These are phyloP conservation scores for Caenorhabditis sp. DNA, from an alignment of 2,888 invertebrate species.

Conservation along the genomic window DNA sequence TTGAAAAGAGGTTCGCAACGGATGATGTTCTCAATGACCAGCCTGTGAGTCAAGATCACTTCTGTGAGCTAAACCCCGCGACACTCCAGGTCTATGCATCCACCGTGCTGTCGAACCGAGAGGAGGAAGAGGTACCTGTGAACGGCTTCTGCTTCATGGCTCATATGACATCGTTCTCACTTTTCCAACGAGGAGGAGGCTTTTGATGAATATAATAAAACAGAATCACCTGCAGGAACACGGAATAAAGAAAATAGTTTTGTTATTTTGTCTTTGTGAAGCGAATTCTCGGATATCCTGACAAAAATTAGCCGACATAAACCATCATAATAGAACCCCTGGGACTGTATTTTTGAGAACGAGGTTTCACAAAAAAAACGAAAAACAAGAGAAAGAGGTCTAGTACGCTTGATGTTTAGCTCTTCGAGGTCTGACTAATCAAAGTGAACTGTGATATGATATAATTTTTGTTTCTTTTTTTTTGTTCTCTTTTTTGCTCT, in stretches of 20 bases:
- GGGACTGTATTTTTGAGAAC: background rate
- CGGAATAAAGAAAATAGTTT: background rate
- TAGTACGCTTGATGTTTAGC: too few relatives aligned
- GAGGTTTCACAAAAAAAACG: background rate
- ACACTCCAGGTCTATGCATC: constrained; percentile 13
- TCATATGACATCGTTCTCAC: constrained; percentile 3
- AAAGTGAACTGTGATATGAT: background rate
- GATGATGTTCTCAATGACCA: constrained; percentile 14
- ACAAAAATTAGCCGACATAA: background rate
- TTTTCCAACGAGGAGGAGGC: background rate
- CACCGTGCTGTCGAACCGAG: background rate
- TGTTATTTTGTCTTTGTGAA: too few relatives aligned
- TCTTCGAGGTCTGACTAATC: background rate
- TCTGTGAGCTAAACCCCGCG: background rate
- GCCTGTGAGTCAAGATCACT: background rate
- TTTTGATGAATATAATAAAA: background rate
- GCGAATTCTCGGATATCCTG: too few relatives aligned
- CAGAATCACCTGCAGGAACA: background rate
- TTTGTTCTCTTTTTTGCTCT: background rate
- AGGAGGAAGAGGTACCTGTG: background rate
- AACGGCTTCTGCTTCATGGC: constrained; percentile 21
- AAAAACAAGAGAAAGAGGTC: background rate
- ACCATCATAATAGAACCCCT: background rate
- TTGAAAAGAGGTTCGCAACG: constrained; percentile 13
- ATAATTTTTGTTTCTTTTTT: background rate